Conservation (phyloP, 2,113 vertebrate genomes). For the Thamnophis sirtalis region DNA sequence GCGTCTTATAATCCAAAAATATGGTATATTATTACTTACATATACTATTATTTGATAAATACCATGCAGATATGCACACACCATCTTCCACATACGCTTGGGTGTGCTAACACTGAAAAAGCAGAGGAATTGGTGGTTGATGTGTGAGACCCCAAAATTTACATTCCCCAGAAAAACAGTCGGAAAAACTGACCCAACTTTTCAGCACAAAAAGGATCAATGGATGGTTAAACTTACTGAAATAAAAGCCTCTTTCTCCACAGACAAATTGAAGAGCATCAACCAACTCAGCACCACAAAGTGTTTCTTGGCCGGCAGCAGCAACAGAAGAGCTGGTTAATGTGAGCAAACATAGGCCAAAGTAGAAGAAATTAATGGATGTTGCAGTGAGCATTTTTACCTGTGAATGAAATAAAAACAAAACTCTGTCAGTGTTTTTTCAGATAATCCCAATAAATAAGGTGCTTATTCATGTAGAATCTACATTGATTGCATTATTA, state of each 20-base stretch:
- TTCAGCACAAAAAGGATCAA: slow-evolving; percentile 62
- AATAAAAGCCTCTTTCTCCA: slow-evolving; percentile 98
- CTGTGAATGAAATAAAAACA: slow-evolving; percentile 70
- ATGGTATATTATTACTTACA: neutral
- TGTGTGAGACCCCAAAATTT: slow-evolving; percentile 25
- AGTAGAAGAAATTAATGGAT: slow-evolving; percentile 88
- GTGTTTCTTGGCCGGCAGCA: slow-evolving; percentile 87
- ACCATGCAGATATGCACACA: neutral
- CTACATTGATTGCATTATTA: neutral
- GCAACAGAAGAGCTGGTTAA: slow-evolving; percentile 82
- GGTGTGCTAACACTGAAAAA: neutral
- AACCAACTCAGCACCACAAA: slow-evolving; percentile 97
- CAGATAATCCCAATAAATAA: neutral
- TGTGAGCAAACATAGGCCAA: slow-evolving; percentile 92
- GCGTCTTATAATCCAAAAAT: too few species aligned
- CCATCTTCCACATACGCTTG: neutral
- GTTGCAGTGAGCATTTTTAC: slow-evolving; percentile 87
- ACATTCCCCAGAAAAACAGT: neutral
- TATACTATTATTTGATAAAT: neutral
- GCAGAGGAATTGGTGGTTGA: neutral
- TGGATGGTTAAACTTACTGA: slow-evolving; percentile 90
- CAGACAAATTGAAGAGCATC: slow-evolving; percentile 99
- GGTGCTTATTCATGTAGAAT: neutral
- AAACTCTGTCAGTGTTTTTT: slow-evolving; percentile 45
- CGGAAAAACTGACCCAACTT: slow-evolving; percentile 42